These are phyloP conservation scores for Eupithecia vulgata DNA, from an alignment of 2,888 invertebrate genomes.

Conservation along the genomic window DNA sequence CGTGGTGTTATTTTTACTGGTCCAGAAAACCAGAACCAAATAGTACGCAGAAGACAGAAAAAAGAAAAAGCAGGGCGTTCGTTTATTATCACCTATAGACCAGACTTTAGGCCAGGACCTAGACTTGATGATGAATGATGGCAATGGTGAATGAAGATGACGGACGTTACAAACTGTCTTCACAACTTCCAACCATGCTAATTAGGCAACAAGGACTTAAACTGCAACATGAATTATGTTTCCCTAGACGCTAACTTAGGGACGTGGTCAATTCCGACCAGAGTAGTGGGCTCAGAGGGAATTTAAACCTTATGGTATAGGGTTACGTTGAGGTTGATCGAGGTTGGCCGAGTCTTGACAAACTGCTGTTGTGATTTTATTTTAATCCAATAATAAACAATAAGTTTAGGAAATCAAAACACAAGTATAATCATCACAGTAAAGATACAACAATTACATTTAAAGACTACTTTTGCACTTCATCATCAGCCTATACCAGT, in stretches of 20 bases:
- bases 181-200: neutral
- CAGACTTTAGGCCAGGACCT: neutral
- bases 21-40: neutral
- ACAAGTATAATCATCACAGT: no score
- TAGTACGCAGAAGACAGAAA: neutral
- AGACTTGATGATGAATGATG: neutral
- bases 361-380: neutral
- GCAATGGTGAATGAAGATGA: neutral
- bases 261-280: slow-evolving; percentile 18
- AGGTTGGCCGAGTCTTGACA: neutral
- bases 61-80: neutral
- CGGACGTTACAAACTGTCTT: neutral
- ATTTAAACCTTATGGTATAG: neutral
- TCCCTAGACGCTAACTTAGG: slow-evolving; percentile 11
- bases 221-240: slow-evolving; percentile 32
- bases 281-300: neutral
- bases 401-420: no score
- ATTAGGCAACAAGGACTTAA: slow-evolving; percentile 47
- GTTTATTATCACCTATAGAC: neutral
- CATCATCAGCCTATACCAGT: no score
- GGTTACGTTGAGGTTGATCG: neutral
- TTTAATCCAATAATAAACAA: no score
- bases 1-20: neutral
- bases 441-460: no score
- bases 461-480: no score